These are phyloP conservation scores for Gisinianus flammeolus DNA, from an alignment of 2,888 invertebrate species.

Conservation along the genomic window DNA sequence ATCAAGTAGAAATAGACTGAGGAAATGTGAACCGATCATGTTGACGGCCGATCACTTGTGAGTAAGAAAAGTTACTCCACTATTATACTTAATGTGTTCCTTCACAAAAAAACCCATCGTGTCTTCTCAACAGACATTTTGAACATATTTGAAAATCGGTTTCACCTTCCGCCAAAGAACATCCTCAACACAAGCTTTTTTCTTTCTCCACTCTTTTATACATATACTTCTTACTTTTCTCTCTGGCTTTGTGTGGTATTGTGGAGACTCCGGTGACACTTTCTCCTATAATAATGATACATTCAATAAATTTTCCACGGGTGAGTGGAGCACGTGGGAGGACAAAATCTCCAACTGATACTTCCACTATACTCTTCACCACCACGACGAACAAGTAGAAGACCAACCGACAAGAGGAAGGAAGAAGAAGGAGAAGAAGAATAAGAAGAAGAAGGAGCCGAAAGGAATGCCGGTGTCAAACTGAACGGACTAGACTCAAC, in stretches of 20 bases:
- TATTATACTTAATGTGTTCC: background rate
- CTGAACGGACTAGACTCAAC: conserved; percentile 1
- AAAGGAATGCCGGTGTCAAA: conserved; percentile 23
- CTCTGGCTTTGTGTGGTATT: no score
- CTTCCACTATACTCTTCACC: background rate
- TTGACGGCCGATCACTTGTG: background rate
- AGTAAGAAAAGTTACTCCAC: background rate
- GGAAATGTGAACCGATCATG: background rate
- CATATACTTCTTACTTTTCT: no score
- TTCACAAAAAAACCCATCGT: background rate
- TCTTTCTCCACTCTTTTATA: background rate
- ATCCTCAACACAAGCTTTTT: background rate
- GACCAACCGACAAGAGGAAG: no score
- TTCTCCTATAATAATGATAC: background rate
- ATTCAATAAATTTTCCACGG: conserved; percentile 16
- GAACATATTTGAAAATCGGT: no score
- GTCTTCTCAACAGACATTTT: background rate
- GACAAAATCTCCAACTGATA: background rate
- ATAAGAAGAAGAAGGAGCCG: background rate
- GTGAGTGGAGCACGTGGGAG: conserved; percentile 29
- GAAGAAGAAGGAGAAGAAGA: no score
- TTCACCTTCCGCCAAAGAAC: background rate
- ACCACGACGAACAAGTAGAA: no score
- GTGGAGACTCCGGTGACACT: no score
- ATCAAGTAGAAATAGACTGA: background rate